Evolutionary conservation across 2,113 vertebrate genomes (phyloP), one percentile per base, ranked within the genome.

Genomic region (Sturnira hondurensis): DNA sequence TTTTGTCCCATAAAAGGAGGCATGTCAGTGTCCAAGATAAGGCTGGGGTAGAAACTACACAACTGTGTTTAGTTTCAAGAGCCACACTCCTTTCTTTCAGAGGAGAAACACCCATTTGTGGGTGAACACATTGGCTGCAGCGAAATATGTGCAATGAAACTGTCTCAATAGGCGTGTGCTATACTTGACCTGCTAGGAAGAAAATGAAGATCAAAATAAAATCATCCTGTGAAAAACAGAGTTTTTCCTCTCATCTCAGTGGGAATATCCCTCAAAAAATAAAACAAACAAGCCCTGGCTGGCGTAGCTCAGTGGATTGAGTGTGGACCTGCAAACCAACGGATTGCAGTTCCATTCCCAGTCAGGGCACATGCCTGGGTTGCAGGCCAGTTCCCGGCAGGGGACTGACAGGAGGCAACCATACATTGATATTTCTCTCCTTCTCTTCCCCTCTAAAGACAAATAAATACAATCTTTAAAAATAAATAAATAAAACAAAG

Each of bases 131-230:
- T 97, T 85, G 98, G 97, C 74, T 99, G 99, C 93, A 97, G 96
- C 33, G 99, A 98, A 97, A 97, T 12, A 54, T 99, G 99, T 93
- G 98, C 98, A 88, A 99, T 99, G 98, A 99, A 99, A 98, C 99
- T 98, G 98, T 95, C 97, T 99, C 33, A 96, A 97, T 97, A 98
- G 99, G 80, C 99, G 99, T 4, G 38, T 95, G 26, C 98, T 93
- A 92, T 98, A 52, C 99, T 99, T 65, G 98, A 99, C 98, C 99
- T 36, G 89, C 98, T 80, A 99, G 98, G 98, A 98, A 84, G 97
- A 99, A 99, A 94, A 81, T 98, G 45, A 98, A 98, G 97, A 97
- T 98, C 97, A 97, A 97, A 94, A 96, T 98, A 98, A 98, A 98
- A 81, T 98, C 96, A 92, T 92, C 97, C 45, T 97, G 80, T 94